Base-by-base conservation (phyloP, 2,797 vertebrate genomes). In the Anableps anableps region DNA sequence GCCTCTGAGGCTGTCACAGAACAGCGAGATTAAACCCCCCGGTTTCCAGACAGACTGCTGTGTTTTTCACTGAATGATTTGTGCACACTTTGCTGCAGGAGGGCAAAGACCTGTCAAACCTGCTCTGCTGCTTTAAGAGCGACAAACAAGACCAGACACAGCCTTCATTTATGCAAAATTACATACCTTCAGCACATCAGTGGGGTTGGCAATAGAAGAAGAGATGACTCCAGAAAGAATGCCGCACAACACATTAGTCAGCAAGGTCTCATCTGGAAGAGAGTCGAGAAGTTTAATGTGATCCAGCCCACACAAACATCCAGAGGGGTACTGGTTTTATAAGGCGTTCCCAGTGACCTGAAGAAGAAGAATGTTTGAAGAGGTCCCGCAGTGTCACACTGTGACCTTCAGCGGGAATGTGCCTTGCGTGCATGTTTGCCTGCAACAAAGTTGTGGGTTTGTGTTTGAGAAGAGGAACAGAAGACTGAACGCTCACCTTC, bases 141-240 rank as follows among this genome's bases (percentile, higher is more conserved):
- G 7, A 0, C 1, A 68, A 75, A 58, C 53, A 60, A 64, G 13
- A 43, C 1, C 11, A 5, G 31, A 53, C 10, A n/a, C 6, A 0
- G 1, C 2, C 0, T 3, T 51, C 0, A 19, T 0, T 10, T 76
- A 41, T 29, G 58, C 29, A 75, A 43, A 74, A 3, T 29, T 5
- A 36, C 72, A 36, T 95, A 99, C 98, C 98, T 99, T 99, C 51
- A 99, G 94, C 80, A 99, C 98, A 86, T 99, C 98, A 0, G 98
- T 99, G 2, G 98, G 98, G 81, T 99, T 99, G 90, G 98, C 98
- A 34, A 99, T 96, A 1, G 98, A 94, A 2, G 98, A 99, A 17
- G 98, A 99, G 90, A 99, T 92, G 84, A 99, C 98, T 84, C 98
- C 98, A 0, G 98, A 97, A 66, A 99, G 95, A 78, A 99, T 93